Percentiles rank a stretch among this genome's conserved stretches.
Evolutionary conservation across 2,797 vertebrate genomes (phyloP).

Genomic region (Enoplosus armatus): DNA sequence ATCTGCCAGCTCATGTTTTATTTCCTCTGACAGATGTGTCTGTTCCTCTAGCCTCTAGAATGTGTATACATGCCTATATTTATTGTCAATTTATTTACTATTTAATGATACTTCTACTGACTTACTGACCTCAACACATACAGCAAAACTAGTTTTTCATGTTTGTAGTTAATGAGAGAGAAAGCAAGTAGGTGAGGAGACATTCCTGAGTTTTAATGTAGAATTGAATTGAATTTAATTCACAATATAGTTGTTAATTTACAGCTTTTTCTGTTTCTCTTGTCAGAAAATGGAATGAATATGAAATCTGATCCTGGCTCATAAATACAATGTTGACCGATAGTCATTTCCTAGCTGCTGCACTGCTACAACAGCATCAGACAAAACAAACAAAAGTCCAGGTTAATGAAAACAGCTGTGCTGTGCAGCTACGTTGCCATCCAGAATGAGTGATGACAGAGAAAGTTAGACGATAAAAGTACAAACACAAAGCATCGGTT

Average conservation of each 20-base stretch:
- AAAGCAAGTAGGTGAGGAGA: neutral
- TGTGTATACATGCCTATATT: neutral
- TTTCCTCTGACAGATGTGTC: too few relatives aligned
- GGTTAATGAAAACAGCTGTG: conserved; percentile 32
- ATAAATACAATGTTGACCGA: neutral
- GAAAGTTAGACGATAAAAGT: neutral
- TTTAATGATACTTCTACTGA: neutral
- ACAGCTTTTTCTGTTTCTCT: neutral
- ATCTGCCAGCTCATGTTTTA: too few relatives aligned
- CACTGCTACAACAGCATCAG: neutral
- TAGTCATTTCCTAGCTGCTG: conserved; percentile 5
- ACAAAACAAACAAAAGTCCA: neutral
- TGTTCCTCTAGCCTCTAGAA: too few relatives aligned
- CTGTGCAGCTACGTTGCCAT: neutral
- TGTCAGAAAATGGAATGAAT: neutral
- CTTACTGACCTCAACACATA: neutral
- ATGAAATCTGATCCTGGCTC: neutral
- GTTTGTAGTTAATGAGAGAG: neutral
- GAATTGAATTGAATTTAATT: neutral
- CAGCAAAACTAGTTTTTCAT: neutral
- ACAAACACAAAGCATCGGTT: neutral
- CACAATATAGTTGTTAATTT: neutral
- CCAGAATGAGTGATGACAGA: conserved; percentile 21
- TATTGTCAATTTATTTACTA: neutral
- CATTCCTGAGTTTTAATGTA: neutral